Evolutionary conservation across 1,140 invertebrate species (phyloP), one percentile per base, ranked within the genome.

Genomic region (Trichoplusia ni): DNA sequence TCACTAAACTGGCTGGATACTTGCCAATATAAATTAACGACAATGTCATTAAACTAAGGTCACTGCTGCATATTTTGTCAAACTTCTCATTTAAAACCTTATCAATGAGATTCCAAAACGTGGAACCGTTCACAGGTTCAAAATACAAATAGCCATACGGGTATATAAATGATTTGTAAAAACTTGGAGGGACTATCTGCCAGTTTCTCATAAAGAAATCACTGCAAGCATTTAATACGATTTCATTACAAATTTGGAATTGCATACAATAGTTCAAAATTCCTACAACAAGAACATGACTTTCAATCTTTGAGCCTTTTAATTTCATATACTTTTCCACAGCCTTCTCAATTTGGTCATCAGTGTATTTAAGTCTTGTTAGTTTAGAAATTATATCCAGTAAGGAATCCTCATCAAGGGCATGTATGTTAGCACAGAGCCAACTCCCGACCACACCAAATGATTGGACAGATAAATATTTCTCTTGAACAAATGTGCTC

Each of bases 81-180:
- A 95, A 94, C 63, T 93, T 93, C 38, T 91, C 80, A 42, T 91
- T 74, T 2, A 95, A 70, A n/a, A 90, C 73, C 29, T 85, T 73
- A 78, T 95, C 94, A 9, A 93, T 79, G 13, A 71, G 70, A 40
- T 84, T 78, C 93, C 94, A 95, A 90, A 95, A 95, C 27, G 92
- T 70, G 0, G 60, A 38, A 27, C 82, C 68, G 71, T 92, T 90
- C n/a, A 73, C 44, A 25, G 94, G 94, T 35, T 91, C 72, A 76
- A 92, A 93, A 82, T 93, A 91, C 19, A 96, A 85, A 56, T 90
- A 84, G 16, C 95, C 95, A 84, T 94, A 94, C 5, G 93, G 83
- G 61, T 88, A 91, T 33, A 95, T 86, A 19, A 95, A 88, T 1
- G 91, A 90, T 51, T 92, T 92, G 6, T 95, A 65, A 71, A 93